These are phyloP conservation scores for Mustelus asterias DNA, from an alignment of 2,113 vertebrate species.

Conservation along the genomic window DNA sequence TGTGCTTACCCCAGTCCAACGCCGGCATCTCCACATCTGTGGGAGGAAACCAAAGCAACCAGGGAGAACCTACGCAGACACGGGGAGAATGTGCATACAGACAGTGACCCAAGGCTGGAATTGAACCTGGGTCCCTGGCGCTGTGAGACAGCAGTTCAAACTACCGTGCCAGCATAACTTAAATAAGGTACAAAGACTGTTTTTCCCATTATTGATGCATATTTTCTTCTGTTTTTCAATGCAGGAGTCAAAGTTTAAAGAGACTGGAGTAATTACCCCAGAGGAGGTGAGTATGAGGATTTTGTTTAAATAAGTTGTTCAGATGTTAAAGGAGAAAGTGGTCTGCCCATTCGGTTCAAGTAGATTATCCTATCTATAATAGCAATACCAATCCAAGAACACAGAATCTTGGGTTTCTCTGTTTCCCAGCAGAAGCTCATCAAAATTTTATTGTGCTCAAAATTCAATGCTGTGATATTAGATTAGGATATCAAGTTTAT, in stretches of 20 bases:
- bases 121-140: no score
- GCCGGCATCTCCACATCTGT: no score
- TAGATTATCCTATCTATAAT: neutral
- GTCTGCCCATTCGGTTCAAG: neutral
- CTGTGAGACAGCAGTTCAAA: no score
- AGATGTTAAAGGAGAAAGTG: neutral
- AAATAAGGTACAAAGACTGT: neutral
- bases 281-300: constrained; percentile 76
- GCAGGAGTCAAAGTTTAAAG: constrained; percentile 97
- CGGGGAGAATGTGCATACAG: no score
- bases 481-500: neutral
- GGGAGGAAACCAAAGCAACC: no score
- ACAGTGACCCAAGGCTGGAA: no score
- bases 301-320: neutral
- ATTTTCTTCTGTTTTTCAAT: constrained; percentile 43
- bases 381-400: neutral
- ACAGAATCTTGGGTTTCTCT: neutral
- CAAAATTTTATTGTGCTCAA: neutral
- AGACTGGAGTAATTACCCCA: constrained; percentile 96
- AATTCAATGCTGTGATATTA: neutral
- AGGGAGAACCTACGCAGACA: no score
- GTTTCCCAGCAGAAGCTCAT: neutral
- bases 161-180: neutral
- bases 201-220: neutral
- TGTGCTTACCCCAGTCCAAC: no score